Base-by-base conservation (phyloP, 2,797 vertebrate genomes). In the Myripristis jacobus region DNA sequence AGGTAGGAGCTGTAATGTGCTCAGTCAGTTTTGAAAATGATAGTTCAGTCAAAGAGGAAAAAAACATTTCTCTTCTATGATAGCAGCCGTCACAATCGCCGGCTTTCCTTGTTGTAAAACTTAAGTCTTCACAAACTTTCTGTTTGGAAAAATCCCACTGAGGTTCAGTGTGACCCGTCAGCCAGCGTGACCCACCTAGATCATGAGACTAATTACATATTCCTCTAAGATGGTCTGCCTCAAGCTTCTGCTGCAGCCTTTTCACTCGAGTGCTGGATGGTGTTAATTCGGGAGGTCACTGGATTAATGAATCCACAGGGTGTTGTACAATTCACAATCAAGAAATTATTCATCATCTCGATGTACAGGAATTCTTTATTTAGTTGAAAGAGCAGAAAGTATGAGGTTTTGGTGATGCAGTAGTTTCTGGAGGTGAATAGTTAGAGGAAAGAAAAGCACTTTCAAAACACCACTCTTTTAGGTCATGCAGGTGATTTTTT, bases 121-220 rank as follows among this genome's bases (percentile, higher is more conserved):
- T 29, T 0, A 1, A 56, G 1, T 67, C 43, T 61, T 53, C 34
- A 6, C 52, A 25, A 15, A 73, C 69, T 21, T 27, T 19, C 63
- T 19, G 38, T 48, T 48, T 48, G 18, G 6, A 19, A 80, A 62
- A 62, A 60, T 38, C 58, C 63, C 68, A 21, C 61, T 4, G 59
- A 56, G 73, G 41, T 43, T 81, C 46, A 25, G 1, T 2, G 38
- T 80, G 81, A 82, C 79, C 81, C n/a, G 64, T 73, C 75, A 76
- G 51, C 48, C 62, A 18, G 41, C 34, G 15, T 79, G 74, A 86
- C 74, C 81, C 64, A 81, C 71, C 73, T 82, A 41, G 62, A 75
- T 74, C 67, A 75, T 67, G 61, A 77, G 65, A 64, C 83, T 77
- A 78, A 86, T 87, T 84, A 79, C 74, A 88, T 41, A 80, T 80